Evolutionary conservation across 2,797 vertebrate species (phyloP), one percentile per base, ranked within the genome.

Genomic region (Poeciliopsis paucimaculata): DNA sequence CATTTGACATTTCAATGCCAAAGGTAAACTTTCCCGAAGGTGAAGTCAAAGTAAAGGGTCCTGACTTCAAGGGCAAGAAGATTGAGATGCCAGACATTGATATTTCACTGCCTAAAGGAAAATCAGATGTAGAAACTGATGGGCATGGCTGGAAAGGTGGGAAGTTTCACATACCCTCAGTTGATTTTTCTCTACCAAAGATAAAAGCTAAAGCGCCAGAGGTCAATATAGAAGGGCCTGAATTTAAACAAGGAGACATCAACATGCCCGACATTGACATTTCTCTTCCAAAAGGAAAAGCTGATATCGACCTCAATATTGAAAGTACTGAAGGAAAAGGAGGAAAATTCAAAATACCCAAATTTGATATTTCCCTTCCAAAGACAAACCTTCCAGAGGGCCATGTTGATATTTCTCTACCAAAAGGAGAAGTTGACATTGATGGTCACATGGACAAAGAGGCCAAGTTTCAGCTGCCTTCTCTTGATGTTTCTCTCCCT

Each of bases 121-220:
- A 91, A 60, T 2, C 45, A 1, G 46, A 77, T 3, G 13, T 55
- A 0, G n/a, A 68, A 10, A 4, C 84, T 71, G 83, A 73, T 20
- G 86, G 20, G 1, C 15, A 73, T 55, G 75, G 43, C 12, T 66
- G 60, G 18, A 91, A 82, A 77, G 78, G 80, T 5, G 89, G 92
- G 0, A 95, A 93, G 5, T 88, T 96, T 31, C 87, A 92, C 0
- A 91, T 96, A 53, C 93, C 94, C 0, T 93, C 86, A 53, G 8
- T 92, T 34, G 84, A 90, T 60, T 77, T 91, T 34, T 82, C 91
- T 1, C 46, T 87, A 7, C 87, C 89, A 7, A 88, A 86, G 81
- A 41, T 84, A 1, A 80, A 84, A 75, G 13, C 36, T 4, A 84
- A 80, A 51, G 45, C 36, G 31, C 43, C 45, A 39, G 72, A 84